phyloP scores from a whole-genome alignment of 2,888 invertebrate genomes.

The Ormyrus nitidulus region DNA sequence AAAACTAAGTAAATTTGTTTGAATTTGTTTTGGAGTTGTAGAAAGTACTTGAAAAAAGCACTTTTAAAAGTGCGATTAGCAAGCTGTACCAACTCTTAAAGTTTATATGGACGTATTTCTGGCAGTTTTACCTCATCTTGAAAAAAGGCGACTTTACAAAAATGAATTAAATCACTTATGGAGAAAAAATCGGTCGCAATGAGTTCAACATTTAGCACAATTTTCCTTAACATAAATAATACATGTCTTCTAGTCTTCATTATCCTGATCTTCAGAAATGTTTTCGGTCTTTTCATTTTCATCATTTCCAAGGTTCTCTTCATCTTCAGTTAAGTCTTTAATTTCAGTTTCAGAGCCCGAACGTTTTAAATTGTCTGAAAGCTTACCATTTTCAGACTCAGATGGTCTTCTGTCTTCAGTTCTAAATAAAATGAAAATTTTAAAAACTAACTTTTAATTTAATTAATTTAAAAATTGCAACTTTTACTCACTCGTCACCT shows the following conservation, averaged over 20 bases:
- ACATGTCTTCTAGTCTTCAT: conserved; percentile 68
- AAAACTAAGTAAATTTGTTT: conserved; percentile 54
- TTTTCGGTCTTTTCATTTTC: conserved; percentile 71
- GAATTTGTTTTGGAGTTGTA: conserved; percentile 48
- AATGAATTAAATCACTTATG: conserved; percentile 52
- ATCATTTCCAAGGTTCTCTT: conserved; percentile 71
- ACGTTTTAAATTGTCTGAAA: conserved; percentile 63
- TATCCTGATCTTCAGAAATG: conserved; percentile 69
- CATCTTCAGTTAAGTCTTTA: conserved; percentile 64
- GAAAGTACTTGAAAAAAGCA: conserved; percentile 44
- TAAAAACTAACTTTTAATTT: background rate
- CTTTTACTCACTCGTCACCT: conserved; percentile 42
- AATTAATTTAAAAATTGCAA: conserved; percentile 2
- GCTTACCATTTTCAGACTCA: conserved; percentile 60
- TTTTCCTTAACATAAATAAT: conserved; percentile 24
- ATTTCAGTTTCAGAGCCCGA: conserved; percentile 64
- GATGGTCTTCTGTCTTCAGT: conserved; percentile 66
- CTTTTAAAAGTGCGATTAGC: conserved; percentile 34
- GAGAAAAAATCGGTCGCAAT: conserved; percentile 48
- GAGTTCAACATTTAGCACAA: conserved; percentile 37
- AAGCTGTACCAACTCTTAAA: conserved; percentile 41
- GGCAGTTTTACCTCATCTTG: conserved; percentile 51
- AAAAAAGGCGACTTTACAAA: conserved; percentile 47
- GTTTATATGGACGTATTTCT: conserved; percentile 52
- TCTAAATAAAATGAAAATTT: conserved; percentile 58